Conservation (phyloP, 30 jellyfish, hydroid and myxozoan species). For the Haliclystus octoradiatus region DNA sequence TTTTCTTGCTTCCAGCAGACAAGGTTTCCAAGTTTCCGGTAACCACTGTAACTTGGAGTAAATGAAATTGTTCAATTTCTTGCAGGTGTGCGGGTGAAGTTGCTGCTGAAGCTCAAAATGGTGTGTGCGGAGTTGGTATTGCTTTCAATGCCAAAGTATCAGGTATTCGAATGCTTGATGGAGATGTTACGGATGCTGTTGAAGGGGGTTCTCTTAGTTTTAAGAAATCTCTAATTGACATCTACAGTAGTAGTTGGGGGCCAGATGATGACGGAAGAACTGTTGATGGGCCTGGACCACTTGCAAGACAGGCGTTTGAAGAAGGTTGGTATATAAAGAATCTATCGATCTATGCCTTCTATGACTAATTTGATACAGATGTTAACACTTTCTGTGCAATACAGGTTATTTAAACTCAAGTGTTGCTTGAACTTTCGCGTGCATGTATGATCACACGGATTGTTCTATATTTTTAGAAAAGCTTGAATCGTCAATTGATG, state of each 20-base stretch:
- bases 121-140: slow-evolving; percentile 81
- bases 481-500: no score
- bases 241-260: slow-evolving; percentile 97
- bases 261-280: slow-evolving; percentile 97
- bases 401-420: no score
- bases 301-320: slow-evolving; percentile 52
- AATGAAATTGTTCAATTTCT: no score
- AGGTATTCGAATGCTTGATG: slow-evolving; percentile 92
- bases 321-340: slow-evolving; percentile 30
- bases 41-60: no score
- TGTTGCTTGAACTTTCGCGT: no score
- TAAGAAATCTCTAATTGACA: slow-evolving; percentile 65
- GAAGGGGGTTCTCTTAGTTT: slow-evolving; percentile 80
- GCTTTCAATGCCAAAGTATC: slow-evolving; percentile 79
- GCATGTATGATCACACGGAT: no score
- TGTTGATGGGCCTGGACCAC: slow-evolving; percentile 86
- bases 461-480: no score
- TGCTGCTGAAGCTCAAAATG: slow-evolving; percentile 68
- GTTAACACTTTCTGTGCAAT: no score
- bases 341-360: background rate
- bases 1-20: no score
- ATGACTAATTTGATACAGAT: background rate
- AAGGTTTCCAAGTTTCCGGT: no score
- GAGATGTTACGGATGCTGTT: slow-evolving; percentile 96
- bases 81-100: slow-evolving; percentile 95